Percentiles rank a stretch among this genome's conserved stretches.
phyloP scores from a whole-genome alignment of 2,888 invertebrate species.

The Prionchulus punctatus region DNA sequence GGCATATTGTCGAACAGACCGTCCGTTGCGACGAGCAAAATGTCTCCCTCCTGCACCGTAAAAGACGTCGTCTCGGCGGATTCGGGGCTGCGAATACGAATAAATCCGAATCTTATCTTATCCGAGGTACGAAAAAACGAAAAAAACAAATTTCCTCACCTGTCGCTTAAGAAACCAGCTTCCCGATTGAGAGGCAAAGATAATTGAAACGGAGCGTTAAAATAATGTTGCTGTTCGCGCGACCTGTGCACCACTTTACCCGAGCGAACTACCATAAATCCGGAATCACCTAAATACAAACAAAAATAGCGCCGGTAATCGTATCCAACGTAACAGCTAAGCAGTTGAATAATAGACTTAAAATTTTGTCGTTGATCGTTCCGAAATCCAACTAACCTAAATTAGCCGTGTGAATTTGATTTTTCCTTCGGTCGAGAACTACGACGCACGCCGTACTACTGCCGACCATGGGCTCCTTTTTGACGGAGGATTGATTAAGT shows the following conservation, averaged over 20 bases:
- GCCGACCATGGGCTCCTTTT: slow-evolving; percentile 39
- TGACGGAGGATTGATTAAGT: slow-evolving; percentile 46
- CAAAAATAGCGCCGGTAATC: background rate
- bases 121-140: background rate
- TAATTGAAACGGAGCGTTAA: slow-evolving; percentile 94
- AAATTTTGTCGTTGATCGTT: background rate
- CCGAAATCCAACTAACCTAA: slow-evolving; percentile 38
- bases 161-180: slow-evolving; percentile 67
- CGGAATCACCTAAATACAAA: slow-evolving; percentile 61
- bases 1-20: slow-evolving; percentile 97
- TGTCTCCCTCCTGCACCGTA: slow-evolving; percentile 71
- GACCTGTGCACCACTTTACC: slow-evolving; percentile 77
- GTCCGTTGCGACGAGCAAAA: slow-evolving; percentile 81
- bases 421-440: slow-evolving; percentile 71
- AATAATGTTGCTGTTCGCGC: slow-evolving; percentile 93
- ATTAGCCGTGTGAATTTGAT: slow-evolving; percentile 82
- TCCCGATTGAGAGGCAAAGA: slow-evolving; percentile 80
- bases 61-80: slow-evolving; percentile 75
- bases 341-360: background rate
- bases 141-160: slow-evolving; percentile 37
- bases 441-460: slow-evolving; percentile 96
- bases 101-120: background rate
- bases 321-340: background rate
- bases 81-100: slow-evolving; percentile 45
- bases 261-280: slow-evolving; percentile 74